These are phyloP conservation scores for Drosophila chauvacae DNA, from an alignment of 1,140 invertebrate species.

Conservation along the genomic window DNA sequence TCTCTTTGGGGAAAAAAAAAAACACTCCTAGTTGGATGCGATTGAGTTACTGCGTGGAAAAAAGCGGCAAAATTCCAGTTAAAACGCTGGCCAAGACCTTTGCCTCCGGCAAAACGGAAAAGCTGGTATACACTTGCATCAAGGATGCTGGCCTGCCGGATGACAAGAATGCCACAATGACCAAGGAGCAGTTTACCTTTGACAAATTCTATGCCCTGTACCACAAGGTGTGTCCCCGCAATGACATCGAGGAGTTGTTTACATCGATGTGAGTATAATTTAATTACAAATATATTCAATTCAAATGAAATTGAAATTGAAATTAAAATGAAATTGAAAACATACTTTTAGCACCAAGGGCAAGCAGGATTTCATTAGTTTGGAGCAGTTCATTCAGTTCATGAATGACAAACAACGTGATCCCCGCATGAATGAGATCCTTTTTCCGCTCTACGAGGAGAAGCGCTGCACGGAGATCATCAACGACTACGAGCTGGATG, in stretches of 20 bases:
- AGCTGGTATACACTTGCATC: constrained; percentile 98
- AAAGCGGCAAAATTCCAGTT: constrained; percentile 97
- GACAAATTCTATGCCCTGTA: constrained; percentile 99
- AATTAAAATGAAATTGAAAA: neutral
- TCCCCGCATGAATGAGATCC: constrained; percentile 99
- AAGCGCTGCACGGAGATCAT: constrained; percentile 97
- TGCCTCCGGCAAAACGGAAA: constrained; percentile 98
- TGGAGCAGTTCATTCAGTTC: constrained; percentile 96
- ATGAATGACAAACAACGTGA: constrained; percentile 99
- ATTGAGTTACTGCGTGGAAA: constrained; percentile 95
- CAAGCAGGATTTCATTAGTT: constrained; percentile 93
- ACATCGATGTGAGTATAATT: constrained; percentile 94
- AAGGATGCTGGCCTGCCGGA: constrained; percentile 96
- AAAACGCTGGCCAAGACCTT: constrained; percentile 98
- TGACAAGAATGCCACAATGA: constrained; percentile 98
- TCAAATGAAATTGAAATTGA: too few species aligned
- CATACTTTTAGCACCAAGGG: constrained; percentile 91
- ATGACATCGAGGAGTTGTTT: constrained; percentile 99
- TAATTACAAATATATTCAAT: neutral
- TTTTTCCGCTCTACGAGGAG: constrained; percentile 98
- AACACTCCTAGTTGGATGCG: constrained; percentile 94
- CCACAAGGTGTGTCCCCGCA: constrained; percentile 99
- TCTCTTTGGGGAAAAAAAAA: neutral
- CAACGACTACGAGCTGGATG: constrained; percentile 95
- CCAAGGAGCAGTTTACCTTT: constrained; percentile 97